Conservation (phyloP, 2,113 vertebrate species). For the Rhinolophus ferrumequinum region DNA sequence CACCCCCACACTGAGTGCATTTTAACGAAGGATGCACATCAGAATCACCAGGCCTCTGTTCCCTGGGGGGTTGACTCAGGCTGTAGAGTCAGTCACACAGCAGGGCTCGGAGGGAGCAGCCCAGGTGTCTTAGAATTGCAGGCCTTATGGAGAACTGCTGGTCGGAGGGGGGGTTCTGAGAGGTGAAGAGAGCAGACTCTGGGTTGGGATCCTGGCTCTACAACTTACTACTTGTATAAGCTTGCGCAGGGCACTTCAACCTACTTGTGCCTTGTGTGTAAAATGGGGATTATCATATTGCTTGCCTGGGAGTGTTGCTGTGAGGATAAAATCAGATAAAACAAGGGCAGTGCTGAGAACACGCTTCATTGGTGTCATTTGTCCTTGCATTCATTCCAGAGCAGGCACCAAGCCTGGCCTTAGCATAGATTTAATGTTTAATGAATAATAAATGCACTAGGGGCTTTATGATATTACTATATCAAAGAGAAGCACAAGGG, state of each 20-base stretch:
- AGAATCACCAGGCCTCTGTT: not conserved
- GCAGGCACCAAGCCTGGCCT: not conserved
- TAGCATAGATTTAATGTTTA: not conserved
- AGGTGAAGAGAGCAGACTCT: not conserved
- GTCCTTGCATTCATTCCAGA: no score
- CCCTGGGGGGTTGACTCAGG: not conserved
- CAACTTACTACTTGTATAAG: not conserved
- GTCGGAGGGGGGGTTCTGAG: not conserved
- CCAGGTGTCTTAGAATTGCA: not conserved
- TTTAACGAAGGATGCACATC: not conserved
- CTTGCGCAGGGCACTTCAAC: not conserved
- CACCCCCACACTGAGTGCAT: not conserved
- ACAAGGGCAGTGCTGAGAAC: not conserved
- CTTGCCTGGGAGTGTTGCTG: not conserved
- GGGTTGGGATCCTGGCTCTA: not conserved
- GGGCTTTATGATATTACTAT: not conserved
- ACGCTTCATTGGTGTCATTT: not conserved
- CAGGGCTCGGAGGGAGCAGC: not conserved
- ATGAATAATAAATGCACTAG: no score
- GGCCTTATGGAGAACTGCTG: fast-evolving
- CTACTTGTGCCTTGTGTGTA: not conserved
- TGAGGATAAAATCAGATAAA: not conserved
- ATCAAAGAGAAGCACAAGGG: not conserved
- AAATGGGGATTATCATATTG: not conserved
- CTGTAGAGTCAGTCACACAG: not conserved